Conservation (phyloP, 2,888 invertebrate genomes). For the Agrotis puta region DNA sequence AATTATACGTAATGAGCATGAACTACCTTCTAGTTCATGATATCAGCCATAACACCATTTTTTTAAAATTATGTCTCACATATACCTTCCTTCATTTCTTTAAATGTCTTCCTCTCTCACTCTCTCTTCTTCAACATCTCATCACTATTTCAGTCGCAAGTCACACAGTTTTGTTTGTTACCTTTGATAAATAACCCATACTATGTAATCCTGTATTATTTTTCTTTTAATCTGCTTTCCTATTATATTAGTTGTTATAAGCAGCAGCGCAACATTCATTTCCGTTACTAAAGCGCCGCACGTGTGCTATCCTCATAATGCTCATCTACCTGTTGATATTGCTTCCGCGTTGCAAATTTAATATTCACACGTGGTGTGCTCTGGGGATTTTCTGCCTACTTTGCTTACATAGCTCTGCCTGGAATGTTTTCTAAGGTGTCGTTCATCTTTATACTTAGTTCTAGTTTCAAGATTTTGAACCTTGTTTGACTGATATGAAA, state of each 20-base stretch:
- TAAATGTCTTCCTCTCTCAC: no score
- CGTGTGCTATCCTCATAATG: neutral
- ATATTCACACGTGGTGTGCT: constrained; percentile 31
- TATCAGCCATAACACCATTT: no score
- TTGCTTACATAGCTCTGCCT: neutral
- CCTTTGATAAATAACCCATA: neutral
- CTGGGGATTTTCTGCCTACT: constrained; percentile 14
- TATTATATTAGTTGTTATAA: constrained; percentile 6
- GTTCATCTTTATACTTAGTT: constrained; percentile 5
- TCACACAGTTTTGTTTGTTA: neutral
- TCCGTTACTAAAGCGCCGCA: constrained; percentile 25
- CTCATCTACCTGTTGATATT: constrained; percentile 40
- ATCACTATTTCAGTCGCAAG: no score
- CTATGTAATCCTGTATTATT: constrained; percentile 1
- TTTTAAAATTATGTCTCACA: no score
- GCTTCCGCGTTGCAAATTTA: constrained; percentile 38
- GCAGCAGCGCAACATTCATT: constrained; percentile 29
- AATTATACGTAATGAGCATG: no score
- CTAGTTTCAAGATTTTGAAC: neutral
- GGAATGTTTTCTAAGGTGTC: neutral
- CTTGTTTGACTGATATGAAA: neutral
- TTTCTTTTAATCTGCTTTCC: constrained; percentile 9
- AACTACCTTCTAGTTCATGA: no score
- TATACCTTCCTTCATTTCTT: no score
- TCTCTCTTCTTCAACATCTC: no score